phyloP scores from a whole-genome alignment of 2,113 vertebrate species.

The Psophia crepitans region DNA sequence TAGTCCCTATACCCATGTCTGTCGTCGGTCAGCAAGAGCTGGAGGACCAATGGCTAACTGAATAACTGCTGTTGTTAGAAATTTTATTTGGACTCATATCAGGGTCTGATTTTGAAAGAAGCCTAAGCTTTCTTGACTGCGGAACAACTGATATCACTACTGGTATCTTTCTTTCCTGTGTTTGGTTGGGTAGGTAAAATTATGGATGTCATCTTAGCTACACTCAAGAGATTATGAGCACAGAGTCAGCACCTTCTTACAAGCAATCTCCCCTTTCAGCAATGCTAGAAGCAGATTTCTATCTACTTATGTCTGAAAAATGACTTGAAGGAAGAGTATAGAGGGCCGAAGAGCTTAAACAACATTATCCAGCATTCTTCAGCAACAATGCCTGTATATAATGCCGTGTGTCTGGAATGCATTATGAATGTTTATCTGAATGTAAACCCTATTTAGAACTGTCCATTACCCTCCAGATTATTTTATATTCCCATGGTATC shows the following conservation, averaged over 20 bases:
- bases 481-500: neutral
- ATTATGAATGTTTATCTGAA: conserved; percentile 24
- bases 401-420: neutral
- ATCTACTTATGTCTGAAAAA: neutral
- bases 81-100: neutral
- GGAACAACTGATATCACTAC: neutral
- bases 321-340: neutral
- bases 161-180: neutral
- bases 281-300: neutral
- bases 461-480: conserved; percentile 16
- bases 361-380: neutral
- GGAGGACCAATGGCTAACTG: neutral
- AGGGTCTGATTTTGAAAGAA: neutral
- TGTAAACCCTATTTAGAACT: conserved; percentile 22
- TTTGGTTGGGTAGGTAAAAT: neutral
- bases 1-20: neutral
- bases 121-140: neutral
- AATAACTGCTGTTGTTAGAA: neutral
- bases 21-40: neutral
- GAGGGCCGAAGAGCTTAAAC: neutral
- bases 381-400: neutral
- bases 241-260: neutral
- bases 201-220: neutral
- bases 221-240: neutral
- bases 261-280: neutral